A percentile compares a stretch with the other conserved stretches of the same genome.
Evolutionary conservation across 2,888 invertebrate genomes (phyloP).

Genomic region (Volucella bombylans): DNA sequence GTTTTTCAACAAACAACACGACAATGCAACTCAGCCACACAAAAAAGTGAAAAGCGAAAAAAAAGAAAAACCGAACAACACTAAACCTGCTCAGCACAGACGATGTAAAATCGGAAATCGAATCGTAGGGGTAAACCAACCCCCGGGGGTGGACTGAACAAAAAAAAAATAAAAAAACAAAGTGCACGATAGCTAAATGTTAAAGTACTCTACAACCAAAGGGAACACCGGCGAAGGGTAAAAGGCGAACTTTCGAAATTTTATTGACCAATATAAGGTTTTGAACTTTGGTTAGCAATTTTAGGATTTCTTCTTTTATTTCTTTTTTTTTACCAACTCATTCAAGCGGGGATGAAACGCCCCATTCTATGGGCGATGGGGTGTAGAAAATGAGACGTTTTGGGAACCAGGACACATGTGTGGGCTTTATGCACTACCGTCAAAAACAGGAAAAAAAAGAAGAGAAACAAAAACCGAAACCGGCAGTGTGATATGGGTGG

Average conservation of each 20-base stretch:
- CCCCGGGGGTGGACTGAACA: not conserved
- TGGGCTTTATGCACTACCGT: conserved; percentile 42
- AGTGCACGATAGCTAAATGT: conserved; percentile 30
- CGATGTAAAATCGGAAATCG: conserved; percentile 69
- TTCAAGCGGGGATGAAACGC: not conserved
- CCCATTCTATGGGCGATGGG: not conserved
- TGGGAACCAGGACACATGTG: conserved; percentile 63
- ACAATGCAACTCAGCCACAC: conserved; percentile 35
- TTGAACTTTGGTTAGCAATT: conserved; percentile 73
- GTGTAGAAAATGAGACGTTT: conserved; percentile 25
- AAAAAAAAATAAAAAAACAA: conserved; percentile 29
- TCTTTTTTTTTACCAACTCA: conserved; percentile 10
- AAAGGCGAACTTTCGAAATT: conserved; percentile 66
- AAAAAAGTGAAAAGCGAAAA: conserved; percentile 22
- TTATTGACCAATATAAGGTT: conserved; percentile 74
- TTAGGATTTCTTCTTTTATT: conserved; percentile 18
- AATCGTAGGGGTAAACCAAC: conserved; percentile 31
- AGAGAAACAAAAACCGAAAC: not conserved
- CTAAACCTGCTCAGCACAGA: conserved; percentile 10
- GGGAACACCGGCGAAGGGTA: conserved; percentile 29
- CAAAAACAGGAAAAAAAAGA: conserved; percentile 18
- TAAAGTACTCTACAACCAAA: conserved; percentile 61
- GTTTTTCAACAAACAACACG: conserved; percentile 61
- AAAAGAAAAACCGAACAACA: conserved; percentile 5
- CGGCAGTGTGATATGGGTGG: conserved; percentile 17